A percentile compares a stretch with the other conserved stretches of the same genome.
These are phyloP conservation scores for Bagarius yarrelli DNA, from an alignment of 2,113 vertebrate species.

Conservation along the genomic window DNA sequence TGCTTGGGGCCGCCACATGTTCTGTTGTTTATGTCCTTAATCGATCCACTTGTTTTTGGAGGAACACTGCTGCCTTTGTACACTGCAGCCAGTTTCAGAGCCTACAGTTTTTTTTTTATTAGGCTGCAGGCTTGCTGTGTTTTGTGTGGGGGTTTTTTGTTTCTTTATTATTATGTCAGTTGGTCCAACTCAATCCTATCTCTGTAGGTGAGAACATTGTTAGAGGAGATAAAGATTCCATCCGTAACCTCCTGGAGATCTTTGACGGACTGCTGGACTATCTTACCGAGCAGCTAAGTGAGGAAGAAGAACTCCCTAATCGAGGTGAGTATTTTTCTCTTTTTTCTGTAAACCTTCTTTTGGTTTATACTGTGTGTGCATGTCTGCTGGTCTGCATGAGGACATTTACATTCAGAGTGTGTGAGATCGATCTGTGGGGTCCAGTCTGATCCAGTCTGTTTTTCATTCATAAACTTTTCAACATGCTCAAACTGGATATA, in stretches of 20 bases:
- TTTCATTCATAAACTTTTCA: constrained; percentile 29
- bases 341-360: neutral
- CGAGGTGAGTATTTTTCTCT: constrained; percentile 66
- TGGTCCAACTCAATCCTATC: constrained; percentile 26
- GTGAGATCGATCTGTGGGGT: neutral
- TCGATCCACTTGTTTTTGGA: constrained; percentile 23
- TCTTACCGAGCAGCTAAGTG: constrained; percentile 84
- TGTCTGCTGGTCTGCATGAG: neutral
- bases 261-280: constrained; percentile 95
- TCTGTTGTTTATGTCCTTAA: constrained; percentile 20
- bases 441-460: neutral
- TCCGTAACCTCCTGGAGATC: constrained; percentile 93
- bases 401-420: no score
- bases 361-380: neutral
- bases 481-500: constrained; percentile 34
- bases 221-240: constrained; percentile 82
- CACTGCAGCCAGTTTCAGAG: neutral
- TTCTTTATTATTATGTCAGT: neutral
- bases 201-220: constrained; percentile 90
- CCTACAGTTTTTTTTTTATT: neutral
- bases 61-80: constrained; percentile 37
- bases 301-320: constrained; percentile 74
- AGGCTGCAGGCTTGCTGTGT: neutral
- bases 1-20: neutral
- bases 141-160: neutral